These are phyloP conservation scores for Fulmarus glacialis DNA, from an alignment of 2,113 vertebrate genomes.

Conservation along the genomic window DNA sequence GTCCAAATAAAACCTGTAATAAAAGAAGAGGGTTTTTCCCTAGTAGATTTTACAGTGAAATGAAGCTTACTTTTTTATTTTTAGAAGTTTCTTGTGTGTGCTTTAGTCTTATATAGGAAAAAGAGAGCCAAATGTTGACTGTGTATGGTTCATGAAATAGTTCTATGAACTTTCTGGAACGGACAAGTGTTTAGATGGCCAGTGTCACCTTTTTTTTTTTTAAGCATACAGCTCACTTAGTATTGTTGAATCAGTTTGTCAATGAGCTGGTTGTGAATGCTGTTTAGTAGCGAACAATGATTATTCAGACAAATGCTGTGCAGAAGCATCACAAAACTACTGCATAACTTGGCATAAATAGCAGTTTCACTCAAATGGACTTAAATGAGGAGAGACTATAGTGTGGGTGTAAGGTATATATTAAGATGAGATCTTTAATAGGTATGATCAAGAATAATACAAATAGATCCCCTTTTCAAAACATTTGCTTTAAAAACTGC, in stretches of 20 bases:
- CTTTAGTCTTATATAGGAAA: not conserved
- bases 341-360: not conserved
- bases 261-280: not conserved
- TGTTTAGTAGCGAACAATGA: not conserved
- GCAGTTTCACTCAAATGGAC: not conserved
- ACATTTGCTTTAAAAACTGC: not conserved
- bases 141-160: not conserved
- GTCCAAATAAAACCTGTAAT: not conserved
- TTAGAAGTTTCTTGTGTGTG: not conserved
- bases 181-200: not conserved
- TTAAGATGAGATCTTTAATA: not conserved
- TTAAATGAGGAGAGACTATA: not conserved
- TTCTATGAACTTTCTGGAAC: not conserved
- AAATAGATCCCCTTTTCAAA: not conserved
- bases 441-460: not conserved
- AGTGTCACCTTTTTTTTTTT: not conserved
- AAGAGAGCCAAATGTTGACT: not conserved
- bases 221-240: fast-evolving
- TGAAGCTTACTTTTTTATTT: not conserved
- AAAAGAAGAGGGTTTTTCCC: not conserved
- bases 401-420: not conserved
- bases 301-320: not conserved
- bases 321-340: not conserved
- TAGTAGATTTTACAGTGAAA: not conserved
- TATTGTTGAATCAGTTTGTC: not conserved